Evolutionary conservation across 23 tunicate genomes (phyloP).

Genomic region (Halocynthia roretzi): DNA sequence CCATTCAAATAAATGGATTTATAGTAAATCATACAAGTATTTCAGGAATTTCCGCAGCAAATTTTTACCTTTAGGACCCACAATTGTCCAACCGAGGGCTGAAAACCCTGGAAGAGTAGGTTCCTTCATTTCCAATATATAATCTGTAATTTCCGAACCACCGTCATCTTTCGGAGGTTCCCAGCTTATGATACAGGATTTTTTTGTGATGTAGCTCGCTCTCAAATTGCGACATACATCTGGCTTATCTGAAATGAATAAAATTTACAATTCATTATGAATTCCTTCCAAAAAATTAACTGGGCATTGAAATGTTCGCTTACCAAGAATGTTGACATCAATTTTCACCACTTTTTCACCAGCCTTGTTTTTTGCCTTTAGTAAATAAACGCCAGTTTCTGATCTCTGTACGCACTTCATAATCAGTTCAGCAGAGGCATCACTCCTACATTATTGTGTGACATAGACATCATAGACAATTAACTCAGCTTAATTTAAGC

Average conservation of each 20-base stretch:
- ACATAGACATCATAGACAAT: not conserved
- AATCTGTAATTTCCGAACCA: constrained; percentile 72
- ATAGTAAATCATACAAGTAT: not conserved
- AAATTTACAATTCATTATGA: not conserved
- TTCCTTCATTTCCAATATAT: constrained; percentile 82
- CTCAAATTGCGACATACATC: constrained; percentile 67
- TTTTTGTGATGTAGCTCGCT: constrained; percentile 67
- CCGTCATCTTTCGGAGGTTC: constrained; percentile 94
- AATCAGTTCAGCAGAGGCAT: not conserved
- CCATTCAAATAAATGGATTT: not conserved
- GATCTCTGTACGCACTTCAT: constrained; percentile 42
- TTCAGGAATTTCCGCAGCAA: not conserved
- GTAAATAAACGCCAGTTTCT: constrained; percentile 65
- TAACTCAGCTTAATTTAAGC: not conserved
- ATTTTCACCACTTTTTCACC: constrained; percentile 65
- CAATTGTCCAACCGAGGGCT: constrained; percentile 83
- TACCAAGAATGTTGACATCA: constrained; percentile 47
- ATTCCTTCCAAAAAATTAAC: not conserved
- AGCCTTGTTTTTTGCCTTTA: constrained; percentile 74
- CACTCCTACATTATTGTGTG: not conserved
- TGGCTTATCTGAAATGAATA: constrained; percentile 52
- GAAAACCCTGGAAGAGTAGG: constrained; percentile 75
- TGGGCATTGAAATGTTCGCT: not conserved
- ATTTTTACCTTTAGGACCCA: constrained; percentile 53
- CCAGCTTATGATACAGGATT: constrained; percentile 76